phyloP scores from a whole-genome alignment of 2,113 vertebrate genomes.

The Scophthalmus maximus region DNA sequence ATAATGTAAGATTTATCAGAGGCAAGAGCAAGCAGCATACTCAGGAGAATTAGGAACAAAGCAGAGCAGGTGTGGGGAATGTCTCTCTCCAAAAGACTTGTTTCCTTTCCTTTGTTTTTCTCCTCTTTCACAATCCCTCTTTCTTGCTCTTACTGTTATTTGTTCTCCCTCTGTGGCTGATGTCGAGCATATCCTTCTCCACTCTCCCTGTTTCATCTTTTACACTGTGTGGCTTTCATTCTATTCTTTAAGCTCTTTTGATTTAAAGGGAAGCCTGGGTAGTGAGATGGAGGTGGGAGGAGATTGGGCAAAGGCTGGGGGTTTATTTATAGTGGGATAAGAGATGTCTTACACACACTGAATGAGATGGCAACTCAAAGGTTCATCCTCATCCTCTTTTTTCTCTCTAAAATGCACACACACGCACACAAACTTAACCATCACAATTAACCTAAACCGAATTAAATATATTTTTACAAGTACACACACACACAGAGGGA shows the following conservation, averaged over 20 bases:
- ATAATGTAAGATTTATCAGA: conserved; percentile 83
- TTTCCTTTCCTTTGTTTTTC: conserved; percentile 59
- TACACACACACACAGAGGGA: too few species aligned
- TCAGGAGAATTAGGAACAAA: conserved; percentile 63
- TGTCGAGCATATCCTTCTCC: neutral
- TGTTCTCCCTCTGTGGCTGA: neutral
- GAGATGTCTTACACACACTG: conserved; percentile 23
- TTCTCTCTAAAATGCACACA: too few species aligned
- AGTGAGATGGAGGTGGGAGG: conserved; percentile 35
- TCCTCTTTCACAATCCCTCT: conserved; percentile 37
- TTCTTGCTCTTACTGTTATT: conserved; percentile 20
- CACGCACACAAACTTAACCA: too few species aligned
- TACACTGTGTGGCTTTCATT: conserved; percentile 10
- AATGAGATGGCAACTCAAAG: too few species aligned
- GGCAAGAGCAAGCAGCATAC: conserved; percentile 50
- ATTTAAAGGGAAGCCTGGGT: conserved; percentile 35
- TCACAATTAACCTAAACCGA: too few species aligned
- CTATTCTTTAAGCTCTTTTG: conserved; percentile 61
- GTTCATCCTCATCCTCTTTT: too few species aligned
- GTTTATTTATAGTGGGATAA: conserved; percentile 46
- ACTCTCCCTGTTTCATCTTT: conserved; percentile 3
- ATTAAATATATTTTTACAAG: too few species aligned
- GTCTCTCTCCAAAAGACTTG: conserved; percentile 66
- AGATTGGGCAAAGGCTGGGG: conserved; percentile 22
- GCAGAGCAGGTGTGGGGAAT: conserved; percentile 51